phyloP scores from a whole-genome alignment of 2,888 invertebrate species.

The Cenopis cana region DNA sequence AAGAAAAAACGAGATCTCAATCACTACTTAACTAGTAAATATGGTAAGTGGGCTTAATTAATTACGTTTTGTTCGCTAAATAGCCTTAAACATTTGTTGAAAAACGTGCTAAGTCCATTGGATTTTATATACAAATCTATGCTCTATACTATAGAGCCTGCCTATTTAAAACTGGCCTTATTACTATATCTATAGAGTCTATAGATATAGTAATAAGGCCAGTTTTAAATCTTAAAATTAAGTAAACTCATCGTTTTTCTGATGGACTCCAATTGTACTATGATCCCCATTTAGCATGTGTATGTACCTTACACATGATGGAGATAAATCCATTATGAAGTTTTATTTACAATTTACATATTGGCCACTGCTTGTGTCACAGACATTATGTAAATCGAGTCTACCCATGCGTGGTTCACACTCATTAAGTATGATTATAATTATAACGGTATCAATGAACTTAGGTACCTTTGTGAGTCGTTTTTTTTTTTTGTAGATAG shows the following conservation, averaged over 20 bases:
- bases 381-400: constrained; percentile 40
- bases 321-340: constrained; percentile 37
- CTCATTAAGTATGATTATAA: constrained; percentile 22
- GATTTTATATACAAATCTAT: background rate
- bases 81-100: constrained; percentile 43
- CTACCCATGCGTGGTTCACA: constrained; percentile 16
- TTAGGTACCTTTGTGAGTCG: constrained; percentile 9
- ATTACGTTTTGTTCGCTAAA: constrained; percentile 45
- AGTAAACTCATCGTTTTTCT: background rate
- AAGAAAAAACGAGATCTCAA: constrained; percentile 31
- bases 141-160: too few relatives aligned
- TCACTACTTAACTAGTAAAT: constrained; percentile 24
- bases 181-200: too few relatives aligned
- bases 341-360: constrained; percentile 42
- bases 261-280: constrained; percentile 36
- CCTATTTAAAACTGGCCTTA: too few relatives aligned
- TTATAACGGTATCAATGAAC: background rate
- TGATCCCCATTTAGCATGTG: constrained; percentile 49
- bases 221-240: background rate
- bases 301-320: constrained; percentile 34
- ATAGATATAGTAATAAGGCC: background rate
- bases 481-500: too few relatives aligned
- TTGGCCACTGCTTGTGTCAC: constrained; percentile 22
- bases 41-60: constrained; percentile 35
- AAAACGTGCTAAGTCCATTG: background rate